phyloP scores from a whole-genome alignment of 2,888 invertebrate species.

The Drosophila bunnanda region DNA sequence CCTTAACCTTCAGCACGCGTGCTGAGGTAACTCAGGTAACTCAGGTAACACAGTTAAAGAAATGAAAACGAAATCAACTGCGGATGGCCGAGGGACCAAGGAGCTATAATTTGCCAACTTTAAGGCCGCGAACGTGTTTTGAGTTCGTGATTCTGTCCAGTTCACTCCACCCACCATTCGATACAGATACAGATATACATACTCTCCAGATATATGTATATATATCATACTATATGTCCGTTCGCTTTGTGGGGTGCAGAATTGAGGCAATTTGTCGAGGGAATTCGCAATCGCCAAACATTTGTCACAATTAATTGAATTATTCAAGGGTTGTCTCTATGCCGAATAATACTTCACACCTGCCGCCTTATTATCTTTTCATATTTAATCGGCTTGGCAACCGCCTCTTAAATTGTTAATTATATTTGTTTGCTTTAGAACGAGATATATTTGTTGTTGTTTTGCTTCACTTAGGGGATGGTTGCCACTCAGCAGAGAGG shows the following conservation, averaged over 20 bases:
- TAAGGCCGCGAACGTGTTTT: conserved; percentile 62
- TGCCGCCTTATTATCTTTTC: conserved; percentile 41
- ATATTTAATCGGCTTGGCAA: conserved; percentile 44
- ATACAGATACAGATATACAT: conserved; percentile 6
- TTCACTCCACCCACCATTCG: conserved; percentile 29
- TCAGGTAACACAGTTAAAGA: conserved; percentile 7
- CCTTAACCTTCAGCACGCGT: conserved; percentile 64
- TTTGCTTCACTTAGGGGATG: neutral
- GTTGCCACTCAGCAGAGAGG: neutral
- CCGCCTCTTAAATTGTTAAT: conserved; percentile 21
- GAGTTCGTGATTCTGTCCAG: conserved; percentile 34
- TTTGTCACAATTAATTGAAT: conserved; percentile 30
- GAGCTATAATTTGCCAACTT: conserved; percentile 29
- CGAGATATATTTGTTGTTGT: conserved; percentile 17
- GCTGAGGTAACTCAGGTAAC: conserved; percentile 23
- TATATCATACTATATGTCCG: neutral
- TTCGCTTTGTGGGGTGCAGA: conserved; percentile 15
- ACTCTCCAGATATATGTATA: neutral
- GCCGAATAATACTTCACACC: conserved; percentile 46
- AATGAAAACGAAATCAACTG: conserved; percentile 44
- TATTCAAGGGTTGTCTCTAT: conserved; percentile 8
- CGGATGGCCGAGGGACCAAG: conserved; percentile 21
- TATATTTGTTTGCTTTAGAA: neutral
- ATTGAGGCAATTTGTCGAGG: conserved; percentile 35
- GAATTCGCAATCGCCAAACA: conserved; percentile 19